Conservation (phyloP, 2,888 invertebrate species). For the Drosophila nr. medialis region DNA sequence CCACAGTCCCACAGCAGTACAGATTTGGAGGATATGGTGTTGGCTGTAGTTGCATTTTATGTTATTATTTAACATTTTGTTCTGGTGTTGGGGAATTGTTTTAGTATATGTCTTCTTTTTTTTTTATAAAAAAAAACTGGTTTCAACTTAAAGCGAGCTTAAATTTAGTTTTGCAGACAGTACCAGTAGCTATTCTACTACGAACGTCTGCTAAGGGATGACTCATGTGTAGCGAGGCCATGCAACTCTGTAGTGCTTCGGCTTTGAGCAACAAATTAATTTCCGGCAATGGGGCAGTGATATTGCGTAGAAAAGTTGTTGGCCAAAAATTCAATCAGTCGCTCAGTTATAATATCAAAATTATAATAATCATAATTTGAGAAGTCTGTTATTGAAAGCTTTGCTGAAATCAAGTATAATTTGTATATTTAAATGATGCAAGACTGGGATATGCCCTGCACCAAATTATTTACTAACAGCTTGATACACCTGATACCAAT, state of each 20-base stretch:
- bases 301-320: slow-evolving; percentile 40
- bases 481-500: background rate
- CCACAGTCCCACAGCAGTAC: slow-evolving; percentile 4
- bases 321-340: slow-evolving; percentile 21
- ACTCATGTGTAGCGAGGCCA: slow-evolving; percentile 6
- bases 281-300: slow-evolving; percentile 36
- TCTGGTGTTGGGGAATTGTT: slow-evolving; percentile 25
- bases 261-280: slow-evolving; percentile 53
- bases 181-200: background rate
- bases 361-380: too few relatives aligned
- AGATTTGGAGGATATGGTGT: slow-evolving; percentile 14
- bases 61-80: slow-evolving; percentile 44
- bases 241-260: slow-evolving; percentile 34
- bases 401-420: slow-evolving; percentile 18
- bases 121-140: slow-evolving; percentile 19
- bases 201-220: background rate
- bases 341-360: slow-evolving; percentile 33
- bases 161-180: slow-evolving; percentile 21
- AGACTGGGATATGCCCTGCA: background rate
- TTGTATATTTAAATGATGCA: too few relatives aligned
- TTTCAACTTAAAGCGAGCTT: slow-evolving; percentile 45
- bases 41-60: slow-evolving; percentile 38
- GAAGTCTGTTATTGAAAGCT: slow-evolving; percentile 34
- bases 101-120: slow-evolving; percentile 34
- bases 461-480: too few relatives aligned